phyloP scores from a whole-genome alignment of 2,797 vertebrate species.

The Gadopsis marmoratus region DNA sequence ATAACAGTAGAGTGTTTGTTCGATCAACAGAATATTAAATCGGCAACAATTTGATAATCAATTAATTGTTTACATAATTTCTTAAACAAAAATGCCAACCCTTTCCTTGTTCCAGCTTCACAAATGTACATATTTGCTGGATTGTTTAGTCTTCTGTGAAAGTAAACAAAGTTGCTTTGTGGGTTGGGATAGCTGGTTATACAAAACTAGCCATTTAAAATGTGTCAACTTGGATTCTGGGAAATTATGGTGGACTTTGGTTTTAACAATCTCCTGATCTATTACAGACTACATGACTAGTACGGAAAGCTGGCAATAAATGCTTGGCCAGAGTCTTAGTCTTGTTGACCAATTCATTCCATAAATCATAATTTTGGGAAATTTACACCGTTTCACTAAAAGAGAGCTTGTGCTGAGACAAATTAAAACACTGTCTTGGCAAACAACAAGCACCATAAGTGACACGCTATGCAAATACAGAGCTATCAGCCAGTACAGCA shows the following conservation, averaged over 20 bases:
- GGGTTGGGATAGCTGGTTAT: no score
- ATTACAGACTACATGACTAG: neutral
- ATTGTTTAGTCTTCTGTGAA: neutral
- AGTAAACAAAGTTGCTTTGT: no score
- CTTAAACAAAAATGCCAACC: neutral
- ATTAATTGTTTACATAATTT: neutral
- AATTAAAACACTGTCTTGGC: constrained; percentile 1
- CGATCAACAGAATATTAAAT: neutral
- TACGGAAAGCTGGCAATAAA: neutral
- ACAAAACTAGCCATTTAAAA: no score
- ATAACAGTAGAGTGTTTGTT: neutral
- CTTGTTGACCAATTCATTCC: no score
- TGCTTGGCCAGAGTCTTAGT: neutral
- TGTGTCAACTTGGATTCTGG: neutral
- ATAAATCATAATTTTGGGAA: neutral
- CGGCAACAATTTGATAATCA: neutral
- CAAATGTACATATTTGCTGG: neutral
- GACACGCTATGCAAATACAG: constrained; percentile 28
- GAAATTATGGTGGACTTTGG: neutral
- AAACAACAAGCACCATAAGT: constrained; percentile 23
- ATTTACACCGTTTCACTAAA: neutral
- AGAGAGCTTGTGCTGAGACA: neutral
- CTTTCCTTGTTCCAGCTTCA: no score
- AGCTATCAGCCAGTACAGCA: constrained; percentile 9
- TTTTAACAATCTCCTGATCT: neutral